Percentiles rank a stretch among this genome's conserved stretches.
phyloP scores from a whole-genome alignment of 2,888 invertebrate species.

The Tolmerus cingulatus region DNA sequence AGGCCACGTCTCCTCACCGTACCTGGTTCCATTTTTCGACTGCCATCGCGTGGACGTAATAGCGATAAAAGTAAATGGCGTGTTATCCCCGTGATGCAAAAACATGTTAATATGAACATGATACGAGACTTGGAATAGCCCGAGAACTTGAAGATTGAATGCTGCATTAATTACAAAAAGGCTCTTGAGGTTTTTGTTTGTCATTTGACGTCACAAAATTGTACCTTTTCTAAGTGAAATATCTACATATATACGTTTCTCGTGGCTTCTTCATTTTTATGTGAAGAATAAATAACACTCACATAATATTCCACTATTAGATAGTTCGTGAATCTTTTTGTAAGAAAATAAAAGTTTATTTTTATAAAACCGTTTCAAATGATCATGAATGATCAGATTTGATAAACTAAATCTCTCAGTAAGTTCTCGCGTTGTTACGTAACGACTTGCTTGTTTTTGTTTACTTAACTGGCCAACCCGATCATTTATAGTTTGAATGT shows the following conservation, averaged over 20 bases:
- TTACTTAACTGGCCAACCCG: too few species aligned
- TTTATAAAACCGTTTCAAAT: too few species aligned
- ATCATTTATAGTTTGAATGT: too few species aligned
- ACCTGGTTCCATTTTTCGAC: neutral
- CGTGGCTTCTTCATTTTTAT: neutral
- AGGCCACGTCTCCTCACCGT: neutral
- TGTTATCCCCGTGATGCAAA: neutral
- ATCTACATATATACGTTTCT: neutral
- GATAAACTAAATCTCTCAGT: too few species aligned
- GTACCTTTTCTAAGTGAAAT: neutral
- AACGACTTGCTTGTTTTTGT: too few species aligned
- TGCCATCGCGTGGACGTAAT: neutral
- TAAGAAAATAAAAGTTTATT: too few species aligned
- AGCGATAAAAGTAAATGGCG: neutral
- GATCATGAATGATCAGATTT: too few species aligned
- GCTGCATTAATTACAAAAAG: neutral
- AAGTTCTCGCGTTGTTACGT: too few species aligned
- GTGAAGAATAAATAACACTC: neutral
- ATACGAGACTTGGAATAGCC: neutral
- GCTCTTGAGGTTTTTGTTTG: neutral
- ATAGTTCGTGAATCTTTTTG: neutral
- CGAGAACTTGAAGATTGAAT: neutral
- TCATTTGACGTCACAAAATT: neutral
- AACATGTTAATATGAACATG: neutral
- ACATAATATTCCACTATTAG: neutral